A percentile compares a stretch with the other conserved stretches of the same genome.
Conservation (phyloP, 2,113 vertebrate species). For the Thunnus thynnus region DNA sequence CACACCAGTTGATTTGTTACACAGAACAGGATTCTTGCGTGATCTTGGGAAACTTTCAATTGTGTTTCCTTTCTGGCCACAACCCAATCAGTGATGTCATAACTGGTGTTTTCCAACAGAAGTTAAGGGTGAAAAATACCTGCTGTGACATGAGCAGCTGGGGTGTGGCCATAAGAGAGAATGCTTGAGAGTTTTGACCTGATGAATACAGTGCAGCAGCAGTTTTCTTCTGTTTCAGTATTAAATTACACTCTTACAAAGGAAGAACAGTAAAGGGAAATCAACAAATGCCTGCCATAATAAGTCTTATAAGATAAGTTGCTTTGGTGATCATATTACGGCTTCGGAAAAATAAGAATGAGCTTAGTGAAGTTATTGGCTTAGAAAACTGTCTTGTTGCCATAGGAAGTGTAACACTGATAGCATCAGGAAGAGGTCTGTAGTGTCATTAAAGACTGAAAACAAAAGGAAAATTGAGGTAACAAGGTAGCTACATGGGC, state of each 20-base stretch:
- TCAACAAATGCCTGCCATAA: neutral
- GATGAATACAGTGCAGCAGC: neutral
- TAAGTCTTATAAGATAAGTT: neutral
- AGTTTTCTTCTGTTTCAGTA: neutral
- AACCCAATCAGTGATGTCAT: neutral
- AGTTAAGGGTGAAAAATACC: neutral
- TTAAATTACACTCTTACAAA: neutral
- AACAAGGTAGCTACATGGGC: slow-evolving; percentile 14
- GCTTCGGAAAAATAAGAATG: neutral
- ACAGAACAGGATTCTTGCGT: no score
- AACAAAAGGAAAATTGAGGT: slow-evolving; percentile 51
- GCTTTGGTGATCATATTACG: neutral
- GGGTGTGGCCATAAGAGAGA: no score
- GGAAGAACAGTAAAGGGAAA: neutral
- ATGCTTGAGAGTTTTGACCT: neutral
- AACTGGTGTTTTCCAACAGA: neutral
- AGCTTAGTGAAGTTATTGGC: neutral
- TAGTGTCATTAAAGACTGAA: slow-evolving; percentile 5
- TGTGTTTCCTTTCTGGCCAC: neutral
- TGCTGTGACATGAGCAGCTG: neutral
- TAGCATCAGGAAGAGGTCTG: slow-evolving; percentile 9
- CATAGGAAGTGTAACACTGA: slow-evolving; percentile 9
- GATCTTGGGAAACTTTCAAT: neutral
- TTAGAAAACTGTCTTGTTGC: slow-evolving; percentile 9
- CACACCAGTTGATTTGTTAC: no score